phyloP scores from a whole-genome alignment of 1,140 invertebrate species.

The Penaeus vannamei region DNA sequence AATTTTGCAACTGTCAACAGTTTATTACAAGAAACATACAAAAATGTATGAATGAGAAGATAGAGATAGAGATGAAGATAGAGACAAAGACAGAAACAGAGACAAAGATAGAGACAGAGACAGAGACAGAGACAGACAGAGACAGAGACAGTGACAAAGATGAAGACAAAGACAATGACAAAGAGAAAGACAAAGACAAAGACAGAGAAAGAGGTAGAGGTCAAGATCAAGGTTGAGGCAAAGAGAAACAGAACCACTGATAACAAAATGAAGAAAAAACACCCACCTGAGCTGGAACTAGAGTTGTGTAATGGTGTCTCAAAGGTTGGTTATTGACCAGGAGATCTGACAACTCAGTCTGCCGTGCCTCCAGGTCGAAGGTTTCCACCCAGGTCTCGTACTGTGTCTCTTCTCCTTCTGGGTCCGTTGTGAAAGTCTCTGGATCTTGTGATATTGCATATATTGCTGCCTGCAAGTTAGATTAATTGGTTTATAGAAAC shows the following conservation, averaged over 20 bases:
- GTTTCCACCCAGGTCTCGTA: slow-evolving; percentile 72
- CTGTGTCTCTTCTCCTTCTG: slow-evolving; percentile 71
- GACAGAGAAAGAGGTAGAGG: slow-evolving; percentile 18
- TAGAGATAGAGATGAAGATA: not conserved
- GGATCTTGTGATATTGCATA: slow-evolving; percentile 72
- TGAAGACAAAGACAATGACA: too few species aligned
- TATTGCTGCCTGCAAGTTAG: slow-evolving; percentile 70
- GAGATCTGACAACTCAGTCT: slow-evolving; percentile 73
- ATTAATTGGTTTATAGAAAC: not conserved
- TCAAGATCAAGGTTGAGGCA: not conserved
- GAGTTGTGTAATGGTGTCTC: slow-evolving; percentile 72
- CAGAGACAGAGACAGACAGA: too few species aligned
- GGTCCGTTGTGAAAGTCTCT: slow-evolving; percentile 73
- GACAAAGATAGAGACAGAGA: too few species aligned
- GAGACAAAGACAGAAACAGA: too few species aligned
- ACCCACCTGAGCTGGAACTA: slow-evolving; percentile 70
- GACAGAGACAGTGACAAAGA: too few species aligned
- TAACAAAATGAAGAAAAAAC: not conserved
- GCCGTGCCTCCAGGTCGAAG: slow-evolving; percentile 72
- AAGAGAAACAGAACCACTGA: not conserved
- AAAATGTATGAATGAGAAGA: not conserved
- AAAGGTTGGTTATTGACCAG: slow-evolving; percentile 73
- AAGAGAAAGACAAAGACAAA: too few species aligned
- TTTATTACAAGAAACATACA: not conserved
- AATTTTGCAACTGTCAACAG: too few species aligned